Base-by-base conservation (phyloP, 2,888 invertebrate genomes). In the Coremacera marginata region DNA sequence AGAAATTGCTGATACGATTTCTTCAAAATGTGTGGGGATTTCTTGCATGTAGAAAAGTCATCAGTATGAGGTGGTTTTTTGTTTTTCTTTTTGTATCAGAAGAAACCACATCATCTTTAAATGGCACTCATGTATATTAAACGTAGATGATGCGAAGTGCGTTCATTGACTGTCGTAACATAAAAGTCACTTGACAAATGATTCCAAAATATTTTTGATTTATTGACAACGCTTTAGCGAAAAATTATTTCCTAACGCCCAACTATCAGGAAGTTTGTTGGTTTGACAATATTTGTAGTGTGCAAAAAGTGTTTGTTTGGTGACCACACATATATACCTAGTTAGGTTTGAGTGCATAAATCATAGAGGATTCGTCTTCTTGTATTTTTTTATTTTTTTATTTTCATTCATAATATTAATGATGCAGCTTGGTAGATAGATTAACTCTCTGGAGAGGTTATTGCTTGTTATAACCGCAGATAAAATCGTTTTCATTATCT, bases 171-270 rank as follows among this genome's bases (percentile, higher is more conserved):
- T 51, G 60, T 14, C 55, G 25, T 19, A 60, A 37, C 72, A 62
- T 25, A 25, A 7, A n/a, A 62, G 31, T 51, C 31, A 37, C 22
- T n/a, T 71, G 71, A 71, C 62, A 27, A 73, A 62, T 73, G 62
- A 62, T 70, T 7, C 8, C 7, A 44, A 7, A 16, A 16, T 8
- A 49, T 44, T 49, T 62, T 44, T 62, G 72, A 73, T 73, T 73
- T 73, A 73, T 73, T 49, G 51, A 62, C 31, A 27, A 52, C 7
- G 22, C 22, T 27, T 25, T n/a, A 63, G 63, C 9, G 19, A 34
- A 31, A 34, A 27, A 63, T 63, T 16, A 16, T 44, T 67, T 49
- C 19, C 22, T 67, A 22, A 3, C 8, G n/a, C 37, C 1, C 60
- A 5, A 25, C 7, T 34, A 44, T 22, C 19, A 49, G 11, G 14